A percentile compares a stretch with the other conserved stretches of the same genome.
Conservation (phyloP, 2,888 invertebrate species). For the Campaea margaritaria region DNA sequence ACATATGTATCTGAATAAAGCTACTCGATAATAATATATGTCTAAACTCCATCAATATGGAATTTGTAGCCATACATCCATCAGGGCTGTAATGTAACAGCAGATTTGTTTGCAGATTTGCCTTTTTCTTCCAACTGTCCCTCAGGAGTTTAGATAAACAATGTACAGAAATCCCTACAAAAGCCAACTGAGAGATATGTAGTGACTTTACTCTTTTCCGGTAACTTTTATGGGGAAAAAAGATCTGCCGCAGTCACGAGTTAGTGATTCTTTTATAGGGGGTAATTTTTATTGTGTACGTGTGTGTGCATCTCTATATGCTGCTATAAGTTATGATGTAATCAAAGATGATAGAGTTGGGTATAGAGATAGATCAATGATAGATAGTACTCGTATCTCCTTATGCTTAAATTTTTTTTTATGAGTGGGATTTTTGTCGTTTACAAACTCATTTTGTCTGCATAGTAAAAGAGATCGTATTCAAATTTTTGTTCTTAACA, state of each 20-base stretch:
- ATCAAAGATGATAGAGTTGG: too few species aligned
- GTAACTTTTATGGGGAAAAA: slow-evolving; percentile 56
- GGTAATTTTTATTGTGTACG: slow-evolving; percentile 15
- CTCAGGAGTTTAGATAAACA: slow-evolving; percentile 69
- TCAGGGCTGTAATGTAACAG: slow-evolving; percentile 46
- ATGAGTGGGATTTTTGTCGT: too few species aligned
- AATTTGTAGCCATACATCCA: slow-evolving; percentile 18
- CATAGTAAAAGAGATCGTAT: too few species aligned
- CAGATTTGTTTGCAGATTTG: slow-evolving; percentile 54
- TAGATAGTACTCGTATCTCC: too few species aligned
- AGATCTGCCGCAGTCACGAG: slow-evolving; percentile 40
- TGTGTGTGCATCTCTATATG: too few species aligned
- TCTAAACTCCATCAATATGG: background rate
- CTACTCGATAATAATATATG: too few species aligned
- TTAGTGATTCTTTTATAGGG: slow-evolving; percentile 19
- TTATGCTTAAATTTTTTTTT: too few species aligned
- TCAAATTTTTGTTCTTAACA: too few species aligned
- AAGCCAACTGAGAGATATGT: slow-evolving; percentile 55
- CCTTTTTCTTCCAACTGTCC: slow-evolving; percentile 62
- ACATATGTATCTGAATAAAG: background rate
- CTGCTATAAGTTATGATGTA: too few species aligned
- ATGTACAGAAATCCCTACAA: slow-evolving; percentile 58
- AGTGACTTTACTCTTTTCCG: slow-evolving; percentile 54
- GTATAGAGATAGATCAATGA: too few species aligned
- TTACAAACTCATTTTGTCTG: too few species aligned